Percentiles rank a stretch among this genome's conserved stretches.
phyloP scores from a whole-genome alignment of 2,888 invertebrate genomes.

The Troides aeacus region DNA sequence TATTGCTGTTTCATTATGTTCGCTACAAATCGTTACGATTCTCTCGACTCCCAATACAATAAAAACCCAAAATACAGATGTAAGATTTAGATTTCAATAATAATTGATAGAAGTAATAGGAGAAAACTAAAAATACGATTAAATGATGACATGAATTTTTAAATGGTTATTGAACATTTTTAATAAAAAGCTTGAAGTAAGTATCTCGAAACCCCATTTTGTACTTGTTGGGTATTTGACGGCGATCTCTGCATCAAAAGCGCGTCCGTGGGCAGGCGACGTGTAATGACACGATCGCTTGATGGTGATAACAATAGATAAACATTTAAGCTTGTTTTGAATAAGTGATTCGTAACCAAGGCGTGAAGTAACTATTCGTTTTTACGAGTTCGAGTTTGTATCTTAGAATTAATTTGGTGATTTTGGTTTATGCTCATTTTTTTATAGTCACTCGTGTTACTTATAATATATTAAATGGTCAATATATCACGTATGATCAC shows the following conservation, averaged over 20 bases:
- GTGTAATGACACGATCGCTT: constrained; percentile 68
- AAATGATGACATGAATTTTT: neutral
- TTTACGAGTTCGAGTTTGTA: constrained; percentile 1
- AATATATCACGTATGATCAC: too few relatives aligned
- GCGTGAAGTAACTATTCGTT: constrained; percentile 38
- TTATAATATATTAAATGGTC: too few relatives aligned
- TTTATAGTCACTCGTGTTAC: neutral
- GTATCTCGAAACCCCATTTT: constrained; percentile 14
- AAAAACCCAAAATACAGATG: neutral
- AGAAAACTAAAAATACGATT: neutral
- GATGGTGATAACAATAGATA: constrained; percentile 68
- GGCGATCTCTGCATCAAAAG: constrained; percentile 56
- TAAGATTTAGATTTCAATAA: neutral
- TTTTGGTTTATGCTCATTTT: neutral
- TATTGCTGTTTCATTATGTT: neutral
- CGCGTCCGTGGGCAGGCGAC: constrained; percentile 63
- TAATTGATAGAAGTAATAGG: neutral
- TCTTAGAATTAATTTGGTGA: neutral
- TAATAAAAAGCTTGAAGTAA: neutral
- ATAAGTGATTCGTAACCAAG: constrained; percentile 51
- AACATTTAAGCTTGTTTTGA: constrained; percentile 58
- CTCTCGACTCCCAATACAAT: neutral
- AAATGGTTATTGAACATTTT: neutral
- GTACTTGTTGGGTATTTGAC: constrained; percentile 31
- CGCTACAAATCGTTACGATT: too few relatives aligned